Conservation (phyloP, 2,888 invertebrate species). For the Aethes cnicana region DNA sequence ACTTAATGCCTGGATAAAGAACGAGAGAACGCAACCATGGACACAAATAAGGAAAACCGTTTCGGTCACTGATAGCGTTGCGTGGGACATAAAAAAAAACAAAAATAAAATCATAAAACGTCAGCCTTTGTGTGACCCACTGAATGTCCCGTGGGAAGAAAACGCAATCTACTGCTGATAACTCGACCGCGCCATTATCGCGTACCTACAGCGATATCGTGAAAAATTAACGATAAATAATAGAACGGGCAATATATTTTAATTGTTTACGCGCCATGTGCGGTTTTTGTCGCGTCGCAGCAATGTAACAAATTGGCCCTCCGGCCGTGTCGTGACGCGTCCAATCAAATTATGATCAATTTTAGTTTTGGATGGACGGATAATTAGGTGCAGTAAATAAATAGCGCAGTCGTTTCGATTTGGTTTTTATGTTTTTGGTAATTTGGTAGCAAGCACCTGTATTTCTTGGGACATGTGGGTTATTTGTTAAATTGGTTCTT, state of each 20-base stretch:
- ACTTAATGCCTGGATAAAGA: too few relatives aligned
- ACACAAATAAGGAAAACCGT: conserved; percentile 15
- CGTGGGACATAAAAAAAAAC: conserved; percentile 7
- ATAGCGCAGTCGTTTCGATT: conserved; percentile 24
- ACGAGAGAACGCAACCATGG: background rate
- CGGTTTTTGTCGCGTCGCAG: conserved; percentile 58
- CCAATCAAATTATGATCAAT: conserved; percentile 57
- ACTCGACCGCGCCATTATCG: conserved; percentile 46
- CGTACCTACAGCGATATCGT: conserved; percentile 21
- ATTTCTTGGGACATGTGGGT: background rate
- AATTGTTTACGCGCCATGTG: conserved; percentile 67
- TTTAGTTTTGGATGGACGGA: conserved; percentile 47
- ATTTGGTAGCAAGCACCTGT: background rate
- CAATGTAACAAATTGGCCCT: conserved; percentile 60
- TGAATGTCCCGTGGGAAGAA: conserved; percentile 72
- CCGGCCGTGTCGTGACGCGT: conserved; percentile 53
- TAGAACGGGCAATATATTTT: conserved; percentile 54
- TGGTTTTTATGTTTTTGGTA: too few relatives aligned
- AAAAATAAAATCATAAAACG: conserved; percentile 19
- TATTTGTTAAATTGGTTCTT: too few relatives aligned
- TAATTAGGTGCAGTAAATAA: conserved; percentile 38
- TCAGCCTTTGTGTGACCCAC: conserved; percentile 16
- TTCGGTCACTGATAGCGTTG: conserved; percentile 4
- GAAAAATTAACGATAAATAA: conserved; percentile 46
- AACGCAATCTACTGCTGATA: conserved; percentile 52